phyloP scores from a whole-genome alignment of 2,797 vertebrate genomes.

The Hirundo rustica region DNA sequence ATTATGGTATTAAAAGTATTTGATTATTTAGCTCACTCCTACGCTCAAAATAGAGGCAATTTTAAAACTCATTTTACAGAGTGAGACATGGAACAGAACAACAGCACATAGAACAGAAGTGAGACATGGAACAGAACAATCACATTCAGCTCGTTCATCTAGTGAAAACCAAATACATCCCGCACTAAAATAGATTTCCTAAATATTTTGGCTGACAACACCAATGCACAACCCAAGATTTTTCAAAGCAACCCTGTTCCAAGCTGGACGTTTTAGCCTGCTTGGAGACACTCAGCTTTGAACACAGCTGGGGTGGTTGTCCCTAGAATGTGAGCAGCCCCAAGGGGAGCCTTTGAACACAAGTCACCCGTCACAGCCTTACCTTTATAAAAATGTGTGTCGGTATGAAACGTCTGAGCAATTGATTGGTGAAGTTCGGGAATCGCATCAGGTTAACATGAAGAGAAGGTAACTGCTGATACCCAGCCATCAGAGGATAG shows the following conservation, averaged over 20 bases:
- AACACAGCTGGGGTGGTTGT: neutral
- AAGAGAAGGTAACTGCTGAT: slow-evolving; percentile 92
- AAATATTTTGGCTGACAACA: neutral
- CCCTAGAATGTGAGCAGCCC: neutral
- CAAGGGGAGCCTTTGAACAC: neutral
- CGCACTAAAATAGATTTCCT: neutral
- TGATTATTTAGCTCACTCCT: neutral
- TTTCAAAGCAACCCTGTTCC: neutral
- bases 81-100: neutral
- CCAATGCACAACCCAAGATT: neutral
- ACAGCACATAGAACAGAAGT: neutral
- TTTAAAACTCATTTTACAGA: neutral
- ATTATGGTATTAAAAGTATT: neutral
- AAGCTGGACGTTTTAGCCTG: neutral
- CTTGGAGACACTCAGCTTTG: neutral
- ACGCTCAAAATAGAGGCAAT: neutral
- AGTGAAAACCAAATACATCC: neutral
- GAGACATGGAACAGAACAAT: neutral
- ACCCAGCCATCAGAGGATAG: slow-evolving; percentile 97
- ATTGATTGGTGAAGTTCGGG: slow-evolving; percentile 81
- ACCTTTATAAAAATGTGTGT: slow-evolving; percentile 98
- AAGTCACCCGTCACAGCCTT: neutral
- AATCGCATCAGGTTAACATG: slow-evolving; percentile 87
- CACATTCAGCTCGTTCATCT: neutral
- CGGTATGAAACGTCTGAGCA: slow-evolving; percentile 89